Percentiles rank a stretch among this genome's conserved stretches.
Conservation (phyloP, 2,113 vertebrate species). For the Thalassarche chlororhynchos region DNA sequence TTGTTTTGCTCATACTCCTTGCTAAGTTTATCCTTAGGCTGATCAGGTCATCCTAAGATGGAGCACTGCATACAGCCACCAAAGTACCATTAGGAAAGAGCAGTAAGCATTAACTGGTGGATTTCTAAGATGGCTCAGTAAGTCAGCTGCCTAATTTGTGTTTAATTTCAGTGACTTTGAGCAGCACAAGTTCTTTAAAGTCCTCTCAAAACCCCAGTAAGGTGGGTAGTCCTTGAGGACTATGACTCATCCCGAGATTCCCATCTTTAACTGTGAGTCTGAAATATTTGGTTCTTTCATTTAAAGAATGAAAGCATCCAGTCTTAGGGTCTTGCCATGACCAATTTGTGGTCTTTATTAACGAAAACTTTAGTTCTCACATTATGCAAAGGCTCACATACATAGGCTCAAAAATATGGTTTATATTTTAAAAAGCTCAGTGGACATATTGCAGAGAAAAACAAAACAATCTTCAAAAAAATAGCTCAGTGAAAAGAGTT, state of each 20-base stretch:
- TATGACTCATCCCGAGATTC: not conserved
- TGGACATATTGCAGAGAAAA: not conserved
- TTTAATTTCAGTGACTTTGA: not conserved
- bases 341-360: not conserved
- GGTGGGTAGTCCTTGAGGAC: not conserved
- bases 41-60: not conserved
- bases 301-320: not conserved
- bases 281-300: not conserved
- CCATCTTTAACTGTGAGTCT: not conserved
- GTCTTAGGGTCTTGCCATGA: not conserved
- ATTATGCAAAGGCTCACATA: not conserved
- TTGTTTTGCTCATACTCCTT: not conserved
- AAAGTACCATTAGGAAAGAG: not conserved
- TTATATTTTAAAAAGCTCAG: not conserved
- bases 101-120: not conserved
- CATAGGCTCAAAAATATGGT: not conserved
- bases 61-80: not conserved
- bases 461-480: not conserved
- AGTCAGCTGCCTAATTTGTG: not conserved
- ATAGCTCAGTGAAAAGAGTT: not conserved
- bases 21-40: not conserved
- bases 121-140: not conserved
- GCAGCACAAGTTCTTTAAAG: not conserved
- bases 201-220: not conserved
- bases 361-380: not conserved